Evolutionary conservation across 2,113 vertebrate species (phyloP).

Genomic region (Bothrops jararaca): DNA sequence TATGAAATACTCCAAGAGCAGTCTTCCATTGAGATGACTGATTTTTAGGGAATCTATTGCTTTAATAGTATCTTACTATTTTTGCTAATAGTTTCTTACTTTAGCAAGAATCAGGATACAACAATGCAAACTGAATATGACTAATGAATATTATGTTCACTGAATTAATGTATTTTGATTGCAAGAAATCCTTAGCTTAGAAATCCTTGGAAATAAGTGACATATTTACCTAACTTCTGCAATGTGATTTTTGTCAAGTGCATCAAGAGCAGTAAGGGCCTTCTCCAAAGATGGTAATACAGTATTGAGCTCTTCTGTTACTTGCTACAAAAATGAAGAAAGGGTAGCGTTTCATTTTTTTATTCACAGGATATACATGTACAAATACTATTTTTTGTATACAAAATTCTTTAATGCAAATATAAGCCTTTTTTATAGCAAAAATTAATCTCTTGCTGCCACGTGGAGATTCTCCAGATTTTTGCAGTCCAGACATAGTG

Average conservation of each 20-base stretch:
- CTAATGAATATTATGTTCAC: background rate
- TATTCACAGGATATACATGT: background rate
- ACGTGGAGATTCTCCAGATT: background rate
- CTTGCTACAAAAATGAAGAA: conserved; percentile 43
- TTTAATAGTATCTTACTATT: background rate
- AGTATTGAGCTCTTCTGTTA: conserved; percentile 50
- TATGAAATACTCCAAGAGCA: background rate
- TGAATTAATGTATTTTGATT: background rate
- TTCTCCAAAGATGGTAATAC: conserved; percentile 60
- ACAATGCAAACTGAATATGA: background rate
- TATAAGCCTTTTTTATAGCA: background rate
- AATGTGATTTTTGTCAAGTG: conserved; percentile 65
- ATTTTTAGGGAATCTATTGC: background rate
- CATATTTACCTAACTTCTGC: conserved; percentile 64
- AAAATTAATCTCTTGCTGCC: background rate
- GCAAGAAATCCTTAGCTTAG: background rate
- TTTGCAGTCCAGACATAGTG: background rate
- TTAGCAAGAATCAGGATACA: background rate
- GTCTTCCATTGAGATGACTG: background rate
- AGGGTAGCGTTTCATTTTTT: background rate
- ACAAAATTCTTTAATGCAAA: background rate
- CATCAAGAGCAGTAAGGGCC: conserved; percentile 54
- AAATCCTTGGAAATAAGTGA: background rate
- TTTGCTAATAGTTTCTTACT: background rate
- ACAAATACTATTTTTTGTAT: background rate